A percentile compares a stretch with the other conserved stretches of the same genome.
Conservation (phyloP, 2,888 invertebrate genomes). For the Neuroscelio doddi region DNA sequence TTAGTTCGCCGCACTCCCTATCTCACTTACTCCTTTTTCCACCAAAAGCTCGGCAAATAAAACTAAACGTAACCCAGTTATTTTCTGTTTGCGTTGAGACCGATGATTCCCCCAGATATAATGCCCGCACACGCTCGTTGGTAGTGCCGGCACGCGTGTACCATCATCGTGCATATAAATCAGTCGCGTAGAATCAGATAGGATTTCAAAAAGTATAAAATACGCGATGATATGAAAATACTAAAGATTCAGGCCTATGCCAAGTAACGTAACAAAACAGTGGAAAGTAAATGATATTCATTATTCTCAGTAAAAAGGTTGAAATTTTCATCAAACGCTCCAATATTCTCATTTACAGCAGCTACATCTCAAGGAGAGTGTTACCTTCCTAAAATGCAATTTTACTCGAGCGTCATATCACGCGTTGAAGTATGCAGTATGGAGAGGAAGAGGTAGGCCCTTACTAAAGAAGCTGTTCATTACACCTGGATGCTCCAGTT, state of each 20-base stretch:
- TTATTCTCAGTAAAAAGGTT: slow-evolving; percentile 30
- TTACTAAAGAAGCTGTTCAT: slow-evolving; percentile 51
- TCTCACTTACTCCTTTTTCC: slow-evolving; percentile 30
- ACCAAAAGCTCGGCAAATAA: slow-evolving; percentile 61
- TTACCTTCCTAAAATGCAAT: slow-evolving; percentile 47
- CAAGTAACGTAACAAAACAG: neutral
- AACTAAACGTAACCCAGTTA: slow-evolving; percentile 72
- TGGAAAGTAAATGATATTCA: too few species aligned
- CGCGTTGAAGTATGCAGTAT: slow-evolving; percentile 37
- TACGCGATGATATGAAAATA: slow-evolving; percentile 66
- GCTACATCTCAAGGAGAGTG: slow-evolving; percentile 32
- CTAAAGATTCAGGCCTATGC: slow-evolving; percentile 47
- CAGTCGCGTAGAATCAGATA: slow-evolving; percentile 70
- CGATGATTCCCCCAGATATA: slow-evolving; percentile 68
- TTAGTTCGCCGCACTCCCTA: slow-evolving; percentile 35
- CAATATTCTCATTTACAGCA: slow-evolving; percentile 41
- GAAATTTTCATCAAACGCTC: slow-evolving; percentile 33
- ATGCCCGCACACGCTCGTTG: slow-evolving; percentile 61
- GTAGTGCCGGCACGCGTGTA: slow-evolving; percentile 71
- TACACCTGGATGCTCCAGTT: slow-evolving; percentile 58
- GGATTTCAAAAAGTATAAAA: slow-evolving; percentile 69
- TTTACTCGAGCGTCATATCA: slow-evolving; percentile 42
- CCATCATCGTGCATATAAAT: slow-evolving; percentile 71
- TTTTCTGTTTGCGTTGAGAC: slow-evolving; percentile 66
- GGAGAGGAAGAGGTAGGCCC: slow-evolving; percentile 39